Conservation (phyloP, 2,113 vertebrate species). For the Mionectes macconnelli region DNA sequence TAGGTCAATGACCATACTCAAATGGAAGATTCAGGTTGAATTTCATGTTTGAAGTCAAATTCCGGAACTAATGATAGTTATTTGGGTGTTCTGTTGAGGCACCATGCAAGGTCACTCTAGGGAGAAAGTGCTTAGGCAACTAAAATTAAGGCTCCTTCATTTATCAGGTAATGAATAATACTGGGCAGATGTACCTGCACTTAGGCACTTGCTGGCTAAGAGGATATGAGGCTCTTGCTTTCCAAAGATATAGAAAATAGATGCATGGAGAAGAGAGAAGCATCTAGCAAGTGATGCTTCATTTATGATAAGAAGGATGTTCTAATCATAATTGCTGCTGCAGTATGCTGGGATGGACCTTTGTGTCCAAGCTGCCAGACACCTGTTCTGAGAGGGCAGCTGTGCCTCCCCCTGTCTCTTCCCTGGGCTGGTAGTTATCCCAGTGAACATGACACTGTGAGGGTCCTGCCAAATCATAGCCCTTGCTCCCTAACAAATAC, state of each 20-base stretch:
- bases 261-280: not conserved
- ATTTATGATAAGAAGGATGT: not conserved
- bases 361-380: not conserved
- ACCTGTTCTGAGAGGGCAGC: not conserved
- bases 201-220: not conserved
- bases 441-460: not conserved
- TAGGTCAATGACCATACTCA: not conserved
- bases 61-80: not conserved
- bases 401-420: not conserved
- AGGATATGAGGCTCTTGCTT: not conserved
- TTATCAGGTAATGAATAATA: not conserved
- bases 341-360: not conserved
- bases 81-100: not conserved
- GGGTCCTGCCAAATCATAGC: not conserved
- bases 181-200: not conserved
- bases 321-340: not conserved
- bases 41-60: not conserved
- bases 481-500: not conserved
- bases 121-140: not conserved
- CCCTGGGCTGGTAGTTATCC: not conserved
- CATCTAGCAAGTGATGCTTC: not conserved
- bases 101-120: not conserved
- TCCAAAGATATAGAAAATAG: not conserved
- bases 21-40: not conserved
- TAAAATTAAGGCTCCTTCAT: not conserved